Conservation (phyloP, 2,888 invertebrate genomes). For the Ditula angustiorana region DNA sequence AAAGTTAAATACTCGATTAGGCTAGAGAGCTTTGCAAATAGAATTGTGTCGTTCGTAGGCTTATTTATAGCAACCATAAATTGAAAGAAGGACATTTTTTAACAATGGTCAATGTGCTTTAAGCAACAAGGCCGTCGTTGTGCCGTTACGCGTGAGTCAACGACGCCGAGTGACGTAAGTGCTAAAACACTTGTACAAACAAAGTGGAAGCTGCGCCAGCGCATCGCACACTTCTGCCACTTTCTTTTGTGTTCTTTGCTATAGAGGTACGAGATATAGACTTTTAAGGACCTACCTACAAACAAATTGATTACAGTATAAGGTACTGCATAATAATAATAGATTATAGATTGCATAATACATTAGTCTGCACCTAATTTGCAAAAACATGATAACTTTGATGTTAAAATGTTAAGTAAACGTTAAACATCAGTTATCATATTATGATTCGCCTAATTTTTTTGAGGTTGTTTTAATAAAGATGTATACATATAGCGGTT, state of each 20-base stretch:
- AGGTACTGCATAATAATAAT: not conserved
- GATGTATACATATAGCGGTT: slow-evolving; percentile 50
- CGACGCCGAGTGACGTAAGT: slow-evolving; percentile 56
- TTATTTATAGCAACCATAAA: slow-evolving; percentile 5
- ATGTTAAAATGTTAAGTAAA: slow-evolving; percentile 6
- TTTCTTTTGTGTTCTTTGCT: not conserved
- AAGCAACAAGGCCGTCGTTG: slow-evolving; percentile 41
- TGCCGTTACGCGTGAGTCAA: slow-evolving; percentile 59
- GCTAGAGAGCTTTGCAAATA: not conserved
- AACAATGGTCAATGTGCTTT: slow-evolving; percentile 30
- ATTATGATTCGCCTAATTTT: slow-evolving; percentile 4
- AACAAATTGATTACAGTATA: not conserved
- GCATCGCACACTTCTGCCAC: slow-evolving; percentile 2
- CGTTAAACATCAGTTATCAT: slow-evolving; percentile 4
- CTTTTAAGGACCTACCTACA: not conserved
- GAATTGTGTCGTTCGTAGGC: slow-evolving; percentile 1
- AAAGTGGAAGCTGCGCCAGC: slow-evolving; percentile 29
- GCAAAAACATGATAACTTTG: not conserved
- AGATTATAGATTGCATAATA: not conserved
- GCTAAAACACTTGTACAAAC: slow-evolving; percentile 61
- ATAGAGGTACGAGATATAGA: not conserved
- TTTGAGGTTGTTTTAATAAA: slow-evolving; percentile 47
- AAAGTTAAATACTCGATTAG: slow-evolving; percentile 1
- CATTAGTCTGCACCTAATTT: not conserved
- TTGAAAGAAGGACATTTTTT: slow-evolving; percentile 17